Evolutionary conservation across 2,797 vertebrate species (phyloP).

Genomic region (Anableps anableps): DNA sequence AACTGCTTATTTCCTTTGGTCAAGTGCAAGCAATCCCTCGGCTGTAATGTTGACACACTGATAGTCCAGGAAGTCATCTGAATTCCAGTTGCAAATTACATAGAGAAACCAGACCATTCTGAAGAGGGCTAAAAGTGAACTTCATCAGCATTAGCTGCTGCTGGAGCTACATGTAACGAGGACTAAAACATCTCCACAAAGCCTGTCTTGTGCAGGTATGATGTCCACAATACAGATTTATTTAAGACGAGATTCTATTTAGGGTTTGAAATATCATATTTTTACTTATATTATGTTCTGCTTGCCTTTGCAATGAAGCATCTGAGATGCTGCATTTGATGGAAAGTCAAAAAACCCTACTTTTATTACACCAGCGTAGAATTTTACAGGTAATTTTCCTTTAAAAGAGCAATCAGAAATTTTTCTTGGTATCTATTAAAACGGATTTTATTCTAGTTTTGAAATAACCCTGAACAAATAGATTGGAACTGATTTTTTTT

Average conservation of each 20-base stretch:
- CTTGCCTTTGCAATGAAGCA: not conserved
- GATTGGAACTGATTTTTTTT: not conserved
- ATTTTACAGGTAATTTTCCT: not conserved
- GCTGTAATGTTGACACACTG: too few species aligned
- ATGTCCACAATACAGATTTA: not conserved
- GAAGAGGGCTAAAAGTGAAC: not conserved
- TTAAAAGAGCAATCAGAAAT: not conserved
- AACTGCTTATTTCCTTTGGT: not conserved
- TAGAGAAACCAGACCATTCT: not conserved
- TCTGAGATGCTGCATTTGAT: not conserved
- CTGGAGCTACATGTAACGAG: not conserved
- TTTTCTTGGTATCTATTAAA: not conserved
- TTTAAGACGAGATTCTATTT: not conserved
- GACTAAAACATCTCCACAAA: not conserved
- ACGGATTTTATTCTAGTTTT: not conserved
- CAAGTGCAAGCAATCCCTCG: too few species aligned
- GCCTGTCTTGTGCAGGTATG: not conserved
- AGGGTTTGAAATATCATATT: not conserved
- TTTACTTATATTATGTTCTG: not conserved
- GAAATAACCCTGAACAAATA: not conserved
- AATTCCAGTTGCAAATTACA: too few species aligned
- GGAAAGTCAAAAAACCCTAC: not conserved
- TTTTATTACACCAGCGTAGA: not conserved
- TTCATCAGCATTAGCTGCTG: not conserved
- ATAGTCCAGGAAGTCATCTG: too few species aligned